A percentile compares a stretch with the other conserved stretches of the same genome.
Evolutionary conservation across 1,140 invertebrate genomes (phyloP).

Genomic region (Musca domestica): DNA sequence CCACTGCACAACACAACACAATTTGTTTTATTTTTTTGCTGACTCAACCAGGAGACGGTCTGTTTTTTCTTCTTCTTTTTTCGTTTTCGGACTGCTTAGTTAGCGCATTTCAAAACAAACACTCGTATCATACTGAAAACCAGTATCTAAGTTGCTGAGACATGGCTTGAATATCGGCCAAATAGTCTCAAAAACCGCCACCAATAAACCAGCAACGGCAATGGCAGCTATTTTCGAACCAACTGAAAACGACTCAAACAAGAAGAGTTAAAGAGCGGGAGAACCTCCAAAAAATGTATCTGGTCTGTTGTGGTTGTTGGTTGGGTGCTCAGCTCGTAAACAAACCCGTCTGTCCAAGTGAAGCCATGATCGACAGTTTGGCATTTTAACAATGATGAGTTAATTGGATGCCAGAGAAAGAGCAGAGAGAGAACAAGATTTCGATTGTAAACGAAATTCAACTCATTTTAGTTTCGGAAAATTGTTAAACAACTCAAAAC

Average conservation of each 20-base stretch:
- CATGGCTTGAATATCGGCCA: constrained; percentile 9
- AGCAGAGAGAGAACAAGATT: too few species aligned
- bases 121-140: constrained; percentile 10
- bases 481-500: too few species aligned
- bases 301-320: too few species aligned
- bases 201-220: not conserved
- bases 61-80: not conserved
- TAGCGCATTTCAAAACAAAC: constrained; percentile 14
- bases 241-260: not conserved
- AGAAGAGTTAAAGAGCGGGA: constrained; percentile 13
- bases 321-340: too few species aligned
- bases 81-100: constrained; percentile 8
- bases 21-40: not conserved
- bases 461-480: too few species aligned
- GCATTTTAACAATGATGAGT: too few species aligned
- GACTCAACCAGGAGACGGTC: not conserved
- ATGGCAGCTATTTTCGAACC: too few species aligned
- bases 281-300: too few species aligned
- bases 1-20: not conserved
- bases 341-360: too few species aligned
- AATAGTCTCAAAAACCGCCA: constrained; percentile 1
- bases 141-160: constrained; percentile 11
- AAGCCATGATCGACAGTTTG: too few species aligned
- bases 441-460: too few species aligned
- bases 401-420: too few species aligned